Conservation (phyloP, 2,888 invertebrate species). For the Stenoptilia bipunctidactyla region DNA sequence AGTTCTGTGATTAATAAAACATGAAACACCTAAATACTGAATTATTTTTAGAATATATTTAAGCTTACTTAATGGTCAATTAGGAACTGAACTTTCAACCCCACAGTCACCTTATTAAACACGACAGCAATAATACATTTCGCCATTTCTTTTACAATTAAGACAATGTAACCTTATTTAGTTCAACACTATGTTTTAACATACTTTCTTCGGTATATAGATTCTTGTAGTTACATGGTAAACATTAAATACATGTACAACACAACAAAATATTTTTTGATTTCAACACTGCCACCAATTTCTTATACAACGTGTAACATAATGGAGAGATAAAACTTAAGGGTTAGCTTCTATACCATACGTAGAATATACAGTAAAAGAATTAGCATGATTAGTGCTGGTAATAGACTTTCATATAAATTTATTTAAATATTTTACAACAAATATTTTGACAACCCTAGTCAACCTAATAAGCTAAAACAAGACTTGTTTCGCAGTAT, state of each 20-base stretch:
- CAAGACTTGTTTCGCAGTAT: too few relatives aligned
- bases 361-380: too few relatives aligned
- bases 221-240: constrained; percentile 60
- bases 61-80: background rate
- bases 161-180: constrained; percentile 36
- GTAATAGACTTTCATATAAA: too few relatives aligned
- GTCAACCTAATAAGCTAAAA: too few relatives aligned
- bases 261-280: constrained; percentile 64
- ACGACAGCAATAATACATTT: constrained; percentile 25
- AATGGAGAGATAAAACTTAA: too few relatives aligned
- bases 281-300: constrained; percentile 34
- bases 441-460: too few relatives aligned
- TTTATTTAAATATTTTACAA: too few relatives aligned
- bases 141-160: constrained; percentile 38
- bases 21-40: background rate
- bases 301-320: too few relatives aligned
- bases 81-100: too few relatives aligned
- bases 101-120: constrained; percentile 2
- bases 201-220: constrained; percentile 47
- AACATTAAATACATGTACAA: constrained; percentile 69
- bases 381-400: too few relatives aligned
- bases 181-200: constrained; percentile 24
- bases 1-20: background rate
- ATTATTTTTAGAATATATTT: background rate
- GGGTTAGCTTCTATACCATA: too few relatives aligned